These are phyloP conservation scores for Cepaea nemoralis DNA, from an alignment of 1,140 invertebrate species.

Conservation along the genomic window DNA sequence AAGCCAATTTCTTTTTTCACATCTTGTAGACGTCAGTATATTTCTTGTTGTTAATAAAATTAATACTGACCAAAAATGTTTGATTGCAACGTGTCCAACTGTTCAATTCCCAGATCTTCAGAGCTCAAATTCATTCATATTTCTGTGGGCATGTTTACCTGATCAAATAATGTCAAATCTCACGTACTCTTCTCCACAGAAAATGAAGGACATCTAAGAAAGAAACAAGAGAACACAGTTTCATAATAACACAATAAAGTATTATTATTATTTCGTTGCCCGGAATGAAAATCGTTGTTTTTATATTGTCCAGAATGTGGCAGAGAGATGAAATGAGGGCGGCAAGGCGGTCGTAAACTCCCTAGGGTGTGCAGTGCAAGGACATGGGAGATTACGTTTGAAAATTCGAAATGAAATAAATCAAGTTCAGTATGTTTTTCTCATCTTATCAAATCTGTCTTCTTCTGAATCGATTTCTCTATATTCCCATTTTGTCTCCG, in stretches of 20 bases:
- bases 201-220: too few species aligned
- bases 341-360: background rate
- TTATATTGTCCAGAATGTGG: background rate
- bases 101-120: too few species aligned
- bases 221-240: background rate
- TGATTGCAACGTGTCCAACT: too few species aligned
- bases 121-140: too few species aligned
- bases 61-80: too few species aligned
- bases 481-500: slow-evolving; percentile 13
- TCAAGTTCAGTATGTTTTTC: slow-evolving; percentile 31
- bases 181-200: too few species aligned
- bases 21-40: too few species aligned
- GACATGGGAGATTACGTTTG: background rate
- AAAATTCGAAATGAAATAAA: slow-evolving; percentile 31
- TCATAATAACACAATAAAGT: background rate
- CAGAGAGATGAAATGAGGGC: background rate
- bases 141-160: too few species aligned
- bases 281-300: background rate
- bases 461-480: background rate
- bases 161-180: too few species aligned
- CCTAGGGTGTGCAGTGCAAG: background rate
- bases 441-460: slow-evolving; percentile 34
- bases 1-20: too few species aligned
- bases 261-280: background rate
- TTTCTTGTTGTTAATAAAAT: too few species aligned